Evolutionary conservation across 1,140 invertebrate species (phyloP).

Genomic region (Tenebrio molitor): DNA sequence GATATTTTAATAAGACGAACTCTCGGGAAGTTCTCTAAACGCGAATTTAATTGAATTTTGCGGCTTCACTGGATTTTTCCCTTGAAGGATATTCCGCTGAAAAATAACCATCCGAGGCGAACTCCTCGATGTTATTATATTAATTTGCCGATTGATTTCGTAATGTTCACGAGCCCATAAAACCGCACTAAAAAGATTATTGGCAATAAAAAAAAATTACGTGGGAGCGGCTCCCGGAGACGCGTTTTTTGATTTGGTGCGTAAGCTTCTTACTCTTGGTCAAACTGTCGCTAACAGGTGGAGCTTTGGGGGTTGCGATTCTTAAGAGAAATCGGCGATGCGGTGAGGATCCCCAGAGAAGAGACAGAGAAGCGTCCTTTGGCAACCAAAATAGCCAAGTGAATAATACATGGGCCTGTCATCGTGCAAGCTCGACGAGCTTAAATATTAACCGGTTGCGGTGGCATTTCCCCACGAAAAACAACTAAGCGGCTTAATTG

Average conservation of each 20-base stretch:
- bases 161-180: neutral
- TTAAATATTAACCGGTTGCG: conserved; percentile 17
- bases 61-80: neutral
- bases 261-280: conserved; percentile 8
- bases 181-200: neutral
- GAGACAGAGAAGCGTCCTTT: neutral
- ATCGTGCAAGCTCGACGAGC: neutral
- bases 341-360: neutral
- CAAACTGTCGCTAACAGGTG: neutral
- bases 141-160: conserved; percentile 1
- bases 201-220: neutral
- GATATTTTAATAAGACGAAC: conserved; percentile 21
- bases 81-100: neutral
- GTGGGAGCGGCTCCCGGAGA: neutral
- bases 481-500: neutral
- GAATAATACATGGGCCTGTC: conserved; percentile 12
- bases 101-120: neutral
- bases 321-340: neutral
- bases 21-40: neutral
- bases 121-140: neutral
- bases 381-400: conserved; percentile 10
- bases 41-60: conserved; percentile 34
- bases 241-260: neutral
- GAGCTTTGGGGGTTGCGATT: neutral
- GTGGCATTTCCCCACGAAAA: too few species aligned